These are phyloP conservation scores for Tragelaphus eurycerus DNA, from an alignment of 2,797 vertebrate species.

Conservation along the genomic window DNA sequence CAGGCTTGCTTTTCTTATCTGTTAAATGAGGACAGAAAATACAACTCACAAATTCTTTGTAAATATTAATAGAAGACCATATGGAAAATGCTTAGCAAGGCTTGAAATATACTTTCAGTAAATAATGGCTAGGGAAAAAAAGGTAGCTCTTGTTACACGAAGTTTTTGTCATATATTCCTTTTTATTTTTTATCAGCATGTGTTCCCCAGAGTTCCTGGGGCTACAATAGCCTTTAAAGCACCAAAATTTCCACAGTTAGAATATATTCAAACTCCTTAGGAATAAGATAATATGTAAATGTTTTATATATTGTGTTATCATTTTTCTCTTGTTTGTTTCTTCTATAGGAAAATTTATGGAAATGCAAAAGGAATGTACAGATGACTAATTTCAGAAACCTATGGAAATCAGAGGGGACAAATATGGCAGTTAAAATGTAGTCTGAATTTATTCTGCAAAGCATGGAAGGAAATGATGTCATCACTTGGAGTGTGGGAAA, in stretches of 20 bases:
- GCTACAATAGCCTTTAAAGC: not conserved
- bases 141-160: not conserved
- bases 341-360: not conserved
- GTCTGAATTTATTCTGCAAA: not conserved
- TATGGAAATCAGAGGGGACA: not conserved
- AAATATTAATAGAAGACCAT: not conserved
- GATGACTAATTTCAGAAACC: not conserved
- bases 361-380: not conserved
- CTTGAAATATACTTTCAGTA: not conserved
- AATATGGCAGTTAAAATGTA: not conserved
- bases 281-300: not conserved
- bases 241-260: not conserved
- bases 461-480: not conserved
- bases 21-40: not conserved
- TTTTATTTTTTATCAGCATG: not conserved
- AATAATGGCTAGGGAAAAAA: not conserved
- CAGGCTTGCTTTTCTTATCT: constrained; percentile 6
- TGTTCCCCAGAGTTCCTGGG: not conserved
- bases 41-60: not conserved
- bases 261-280: not conserved
- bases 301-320: not conserved
- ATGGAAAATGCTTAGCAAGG: not conserved
- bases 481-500: not conserved
- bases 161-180: not conserved
- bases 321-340: not conserved